Percentiles rank a stretch among this genome's conserved stretches.
These are phyloP conservation scores for Neelides sp. DNA, from an alignment of 1,140 invertebrate species.

Conservation along the genomic window DNA sequence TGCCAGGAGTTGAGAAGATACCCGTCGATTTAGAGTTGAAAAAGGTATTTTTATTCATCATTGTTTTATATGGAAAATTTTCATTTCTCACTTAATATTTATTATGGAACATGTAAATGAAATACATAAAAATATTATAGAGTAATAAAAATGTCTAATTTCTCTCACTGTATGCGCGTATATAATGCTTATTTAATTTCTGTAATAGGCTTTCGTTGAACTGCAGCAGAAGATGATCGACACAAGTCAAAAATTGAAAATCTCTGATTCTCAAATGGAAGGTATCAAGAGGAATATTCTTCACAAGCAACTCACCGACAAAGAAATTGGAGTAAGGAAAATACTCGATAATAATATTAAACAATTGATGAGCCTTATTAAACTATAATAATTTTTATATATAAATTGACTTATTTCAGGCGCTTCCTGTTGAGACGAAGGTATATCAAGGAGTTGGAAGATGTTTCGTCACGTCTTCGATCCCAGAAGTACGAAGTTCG, in stretches of 20 bases:
- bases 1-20: slow-evolving; percentile 8
- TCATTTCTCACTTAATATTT: background rate
- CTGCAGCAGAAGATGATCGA: slow-evolving; percentile 70
- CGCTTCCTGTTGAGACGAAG: slow-evolving; percentile 47
- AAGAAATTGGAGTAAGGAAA: slow-evolving; percentile 44
- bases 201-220: slow-evolving; percentile 59
- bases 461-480: slow-evolving; percentile 65
- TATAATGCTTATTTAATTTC: slow-evolving; percentile 4
- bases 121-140: background rate
- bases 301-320: slow-evolving; percentile 55
- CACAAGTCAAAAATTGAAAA: slow-evolving; percentile 62
- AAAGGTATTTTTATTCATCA: slow-evolving; percentile 16
- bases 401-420: slow-evolving; percentile 31
- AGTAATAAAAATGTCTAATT: background rate
- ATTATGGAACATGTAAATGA: no score
- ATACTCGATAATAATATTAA: no score
- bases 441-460: slow-evolving; percentile 68
- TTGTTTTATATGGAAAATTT: background rate
- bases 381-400: slow-evolving; percentile 11
- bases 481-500: slow-evolving; percentile 49
- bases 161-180: no score
- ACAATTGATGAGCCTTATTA: slow-evolving; percentile 4
- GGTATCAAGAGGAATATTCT: slow-evolving; percentile 52
- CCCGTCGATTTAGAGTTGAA: slow-evolving; percentile 26
- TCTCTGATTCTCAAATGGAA: slow-evolving; percentile 66